Evolutionary conservation across 2,888 invertebrate genomes (phyloP).

Genomic region (Plutella xylostella): DNA sequence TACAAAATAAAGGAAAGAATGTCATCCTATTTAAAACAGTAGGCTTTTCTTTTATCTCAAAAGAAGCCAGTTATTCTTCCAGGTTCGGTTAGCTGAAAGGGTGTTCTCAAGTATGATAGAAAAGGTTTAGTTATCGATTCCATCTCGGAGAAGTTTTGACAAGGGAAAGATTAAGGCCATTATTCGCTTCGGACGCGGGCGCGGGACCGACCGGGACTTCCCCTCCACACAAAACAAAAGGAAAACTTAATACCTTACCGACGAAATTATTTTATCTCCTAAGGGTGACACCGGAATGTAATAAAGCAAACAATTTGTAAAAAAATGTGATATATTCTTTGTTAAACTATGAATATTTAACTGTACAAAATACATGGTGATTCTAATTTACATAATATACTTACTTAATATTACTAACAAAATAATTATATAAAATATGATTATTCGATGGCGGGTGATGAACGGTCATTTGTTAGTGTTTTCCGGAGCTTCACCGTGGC

Average conservation of each 20-base stretch:
- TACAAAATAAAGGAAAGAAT: too few relatives aligned
- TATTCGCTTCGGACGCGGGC: neutral
- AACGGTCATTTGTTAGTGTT: conserved; percentile 88
- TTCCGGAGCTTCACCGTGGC: conserved; percentile 90
- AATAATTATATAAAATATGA: conserved; percentile 42
- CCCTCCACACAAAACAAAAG: neutral
- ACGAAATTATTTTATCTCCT: too few relatives aligned
- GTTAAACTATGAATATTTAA: conserved; percentile 70
- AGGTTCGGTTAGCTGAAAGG: conserved; percentile 4
- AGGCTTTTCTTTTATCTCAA: neutral
- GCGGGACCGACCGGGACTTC: neutral
- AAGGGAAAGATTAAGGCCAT: conserved; percentile 13
- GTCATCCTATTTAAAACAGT: neutral
- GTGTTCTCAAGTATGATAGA: conserved; percentile 5
- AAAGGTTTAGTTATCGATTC: conserved; percentile 14
- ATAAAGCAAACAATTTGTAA: conserved; percentile 43
- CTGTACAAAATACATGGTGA: conserved; percentile 67
- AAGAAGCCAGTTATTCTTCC: conserved; percentile 1
- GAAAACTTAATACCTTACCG: neutral
- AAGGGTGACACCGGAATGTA: conserved; percentile 14
- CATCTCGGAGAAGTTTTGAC: conserved; percentile 16
- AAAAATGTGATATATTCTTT: conserved; percentile 68
- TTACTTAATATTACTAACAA: conserved; percentile 62
- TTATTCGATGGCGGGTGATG: conserved; percentile 79
- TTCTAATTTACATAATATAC: conserved; percentile 66